phyloP scores from a whole-genome alignment of 1,140 invertebrate species.

The Cryptotermes secundus region DNA sequence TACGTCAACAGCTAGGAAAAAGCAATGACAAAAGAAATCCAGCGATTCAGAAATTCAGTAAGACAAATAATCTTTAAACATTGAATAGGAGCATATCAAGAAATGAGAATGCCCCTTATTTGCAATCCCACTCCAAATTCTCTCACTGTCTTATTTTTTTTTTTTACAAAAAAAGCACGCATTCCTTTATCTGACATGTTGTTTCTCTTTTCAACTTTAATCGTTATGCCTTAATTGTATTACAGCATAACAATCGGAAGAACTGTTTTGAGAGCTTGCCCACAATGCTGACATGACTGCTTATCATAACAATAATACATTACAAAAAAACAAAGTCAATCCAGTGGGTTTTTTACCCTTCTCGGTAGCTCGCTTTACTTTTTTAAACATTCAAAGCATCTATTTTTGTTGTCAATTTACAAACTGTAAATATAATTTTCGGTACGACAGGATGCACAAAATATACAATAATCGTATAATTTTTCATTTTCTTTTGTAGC shows the following conservation, averaged over 20 bases:
- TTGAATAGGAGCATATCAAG: constrained; percentile 32
- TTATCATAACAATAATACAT: constrained; percentile 20
- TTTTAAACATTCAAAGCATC: constrained; percentile 35
- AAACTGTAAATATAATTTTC: constrained; percentile 34
- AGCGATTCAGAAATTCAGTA: constrained; percentile 35
- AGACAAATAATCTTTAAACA: constrained; percentile 29
- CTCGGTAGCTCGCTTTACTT: not conserved
- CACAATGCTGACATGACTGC: not conserved
- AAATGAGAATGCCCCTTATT: constrained; percentile 21
- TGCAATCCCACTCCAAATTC: constrained; percentile 18
- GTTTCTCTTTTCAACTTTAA: not conserved
- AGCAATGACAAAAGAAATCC: constrained; percentile 23
- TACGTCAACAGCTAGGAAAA: constrained; percentile 32
- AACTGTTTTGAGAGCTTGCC: constrained; percentile 18
- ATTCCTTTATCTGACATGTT: constrained; percentile 18
- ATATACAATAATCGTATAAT: constrained; percentile 34
- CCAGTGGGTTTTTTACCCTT: not conserved
- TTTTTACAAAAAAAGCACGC: constrained; percentile 21
- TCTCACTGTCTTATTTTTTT: not conserved
- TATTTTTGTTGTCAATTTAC: constrained; percentile 33
- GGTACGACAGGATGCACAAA: constrained; percentile 24
- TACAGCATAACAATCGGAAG: constrained; percentile 31
- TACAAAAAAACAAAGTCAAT: constrained; percentile 15
- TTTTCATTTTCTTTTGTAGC: constrained; percentile 22
- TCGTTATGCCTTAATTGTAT: constrained; percentile 17